These are phyloP conservation scores for Conistra vaccinii DNA, from an alignment of 2,888 invertebrate species.

Conservation along the genomic window DNA sequence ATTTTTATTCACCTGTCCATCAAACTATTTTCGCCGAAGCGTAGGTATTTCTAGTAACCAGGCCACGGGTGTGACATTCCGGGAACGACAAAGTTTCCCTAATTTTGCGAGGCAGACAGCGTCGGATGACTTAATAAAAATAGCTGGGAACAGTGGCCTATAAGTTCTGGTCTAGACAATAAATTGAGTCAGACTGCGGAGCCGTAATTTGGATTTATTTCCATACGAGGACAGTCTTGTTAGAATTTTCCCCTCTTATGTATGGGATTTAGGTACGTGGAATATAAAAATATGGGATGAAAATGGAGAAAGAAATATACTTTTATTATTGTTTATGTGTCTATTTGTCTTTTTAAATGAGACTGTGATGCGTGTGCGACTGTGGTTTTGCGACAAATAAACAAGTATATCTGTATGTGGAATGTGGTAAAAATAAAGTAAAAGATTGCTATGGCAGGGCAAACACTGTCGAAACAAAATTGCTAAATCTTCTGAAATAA, in stretches of 20 bases:
- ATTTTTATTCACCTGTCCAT: conserved; percentile 46
- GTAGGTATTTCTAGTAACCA: conserved; percentile 57
- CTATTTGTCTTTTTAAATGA: conserved; percentile 24
- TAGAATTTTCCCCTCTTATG: conserved; percentile 15
- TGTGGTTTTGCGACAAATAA: conserved; percentile 2
- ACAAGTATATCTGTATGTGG: neutral
- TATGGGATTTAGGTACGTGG: conserved; percentile 13
- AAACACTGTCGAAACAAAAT: neutral
- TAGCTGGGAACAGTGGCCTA: conserved; percentile 22
- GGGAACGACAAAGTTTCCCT: conserved; percentile 54
- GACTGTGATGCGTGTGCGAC: neutral
- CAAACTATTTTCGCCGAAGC: conserved; percentile 54
- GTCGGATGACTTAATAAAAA: conserved; percentile 49
- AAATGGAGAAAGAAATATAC: conserved; percentile 13
- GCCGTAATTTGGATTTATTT: conserved; percentile 55
- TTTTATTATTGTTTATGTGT: conserved; percentile 16
- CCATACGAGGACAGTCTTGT: conserved; percentile 36
- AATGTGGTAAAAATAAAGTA: neutral
- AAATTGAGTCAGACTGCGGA: conserved; percentile 27
- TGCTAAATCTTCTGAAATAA: neutral
- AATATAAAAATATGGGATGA: conserved; percentile 35
- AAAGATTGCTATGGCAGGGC: neutral
- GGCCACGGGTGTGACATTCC: conserved; percentile 49
- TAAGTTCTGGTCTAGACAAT: conserved; percentile 45
- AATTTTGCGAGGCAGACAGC: conserved; percentile 45